A percentile compares a stretch with the other conserved stretches of the same genome.
Evolutionary conservation across 2,113 vertebrate genomes (phyloP).

Genomic region (Dasyprocta punctata): DNA sequence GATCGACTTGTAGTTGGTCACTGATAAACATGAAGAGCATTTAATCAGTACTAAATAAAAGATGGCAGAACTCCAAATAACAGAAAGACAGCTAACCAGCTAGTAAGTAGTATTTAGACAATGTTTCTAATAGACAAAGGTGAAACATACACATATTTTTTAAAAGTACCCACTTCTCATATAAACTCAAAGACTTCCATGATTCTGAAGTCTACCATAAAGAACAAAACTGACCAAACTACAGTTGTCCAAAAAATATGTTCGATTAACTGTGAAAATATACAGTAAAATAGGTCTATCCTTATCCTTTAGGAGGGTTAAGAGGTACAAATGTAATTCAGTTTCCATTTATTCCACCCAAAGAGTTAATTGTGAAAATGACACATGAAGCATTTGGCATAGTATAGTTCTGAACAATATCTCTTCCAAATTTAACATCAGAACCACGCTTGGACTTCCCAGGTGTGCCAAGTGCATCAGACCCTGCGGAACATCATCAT

Average conservation of each 20-base stretch:
- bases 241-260: constrained; percentile 60
- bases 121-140: constrained; percentile 38
- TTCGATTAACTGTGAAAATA: constrained; percentile 53
- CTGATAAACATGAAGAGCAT: background rate
- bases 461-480: constrained; percentile 72
- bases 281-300: constrained; percentile 50
- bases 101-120: constrained; percentile 20
- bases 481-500: constrained; percentile 96
- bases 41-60: background rate
- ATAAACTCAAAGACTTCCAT: constrained; percentile 68
- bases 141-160: constrained; percentile 22
- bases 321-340: constrained; percentile 52
- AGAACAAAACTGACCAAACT: constrained; percentile 58
- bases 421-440: constrained; percentile 43
- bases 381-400: constrained; percentile 59
- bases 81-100: background rate
- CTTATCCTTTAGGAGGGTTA: constrained; percentile 58
- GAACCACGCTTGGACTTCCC: background rate
- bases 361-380: constrained; percentile 49
- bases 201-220: constrained; percentile 59
- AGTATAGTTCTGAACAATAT: constrained; percentile 50
- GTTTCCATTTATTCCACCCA: constrained; percentile 59
- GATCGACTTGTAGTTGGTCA: background rate
- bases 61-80: constrained; percentile 26
- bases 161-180: constrained; percentile 21